phyloP scores from a whole-genome alignment of 1,140 invertebrate genomes.

The Saxidomus purpurata region DNA sequence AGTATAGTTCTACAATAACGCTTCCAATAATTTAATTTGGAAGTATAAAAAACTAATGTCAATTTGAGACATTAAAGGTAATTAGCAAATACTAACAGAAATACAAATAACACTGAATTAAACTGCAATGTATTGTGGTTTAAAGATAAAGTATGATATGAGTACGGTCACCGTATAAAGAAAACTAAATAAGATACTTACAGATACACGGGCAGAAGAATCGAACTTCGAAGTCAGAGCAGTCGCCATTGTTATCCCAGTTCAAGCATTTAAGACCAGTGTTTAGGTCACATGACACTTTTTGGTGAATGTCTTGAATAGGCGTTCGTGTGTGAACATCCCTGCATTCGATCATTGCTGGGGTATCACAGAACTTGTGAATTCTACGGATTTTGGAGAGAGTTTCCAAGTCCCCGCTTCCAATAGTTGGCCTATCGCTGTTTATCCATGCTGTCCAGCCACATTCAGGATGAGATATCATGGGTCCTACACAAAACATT shows the following conservation, averaged over 20 bases:
- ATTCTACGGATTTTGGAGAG: constrained; percentile 56
- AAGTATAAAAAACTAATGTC: no score
- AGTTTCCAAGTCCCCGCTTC: constrained; percentile 76
- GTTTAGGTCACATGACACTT: constrained; percentile 80
- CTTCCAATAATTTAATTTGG: no score
- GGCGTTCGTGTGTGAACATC: constrained; percentile 61
- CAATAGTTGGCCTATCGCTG: constrained; percentile 68
- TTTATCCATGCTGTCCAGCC: constrained; percentile 80
- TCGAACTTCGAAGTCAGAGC: constrained; percentile 91
- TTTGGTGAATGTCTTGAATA: constrained; percentile 67
- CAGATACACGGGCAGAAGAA: constrained; percentile 88
- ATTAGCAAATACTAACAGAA: no score
- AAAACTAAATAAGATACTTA: no score
- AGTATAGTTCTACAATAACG: no score
- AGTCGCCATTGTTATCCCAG: constrained; percentile 78
- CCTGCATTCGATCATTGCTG: constrained; percentile 79
- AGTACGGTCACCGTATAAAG: no score
- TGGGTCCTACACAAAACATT: constrained; percentile 29
- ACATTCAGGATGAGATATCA: constrained; percentile 68
- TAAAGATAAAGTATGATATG: no score
- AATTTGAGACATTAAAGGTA: no score
- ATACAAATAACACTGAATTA: no score
- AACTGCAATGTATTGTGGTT: no score
- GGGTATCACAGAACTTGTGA: constrained; percentile 73
- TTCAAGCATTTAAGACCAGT: constrained; percentile 84